phyloP scores from a whole-genome alignment of 1,140 invertebrate species.

The Drosophila teissieri region DNA sequence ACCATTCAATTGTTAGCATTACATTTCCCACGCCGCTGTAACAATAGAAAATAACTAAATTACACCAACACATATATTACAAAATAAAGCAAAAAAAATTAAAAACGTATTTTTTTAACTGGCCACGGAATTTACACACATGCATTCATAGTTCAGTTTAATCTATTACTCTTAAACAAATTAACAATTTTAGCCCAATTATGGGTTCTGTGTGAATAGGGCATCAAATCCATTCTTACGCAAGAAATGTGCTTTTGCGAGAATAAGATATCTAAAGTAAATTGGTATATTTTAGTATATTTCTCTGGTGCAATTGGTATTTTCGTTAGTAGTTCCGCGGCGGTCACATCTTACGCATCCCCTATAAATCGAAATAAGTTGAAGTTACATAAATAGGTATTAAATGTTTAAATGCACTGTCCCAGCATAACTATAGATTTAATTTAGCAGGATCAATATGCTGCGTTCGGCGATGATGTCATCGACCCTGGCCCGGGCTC shows the following conservation, averaged over 20 bases:
- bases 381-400: slow-evolving; percentile 44
- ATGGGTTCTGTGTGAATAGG: background rate
- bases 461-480: slow-evolving; percentile 32
- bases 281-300: background rate
- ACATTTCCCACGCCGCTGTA: slow-evolving; percentile 36
- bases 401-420: slow-evolving; percentile 27
- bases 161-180: no score
- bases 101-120: no score
- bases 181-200: no score
- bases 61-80: slow-evolving; percentile 27
- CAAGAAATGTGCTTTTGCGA: background rate
- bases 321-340: background rate
- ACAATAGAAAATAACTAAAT: slow-evolving; percentile 45
- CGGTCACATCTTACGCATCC: slow-evolving; percentile 16
- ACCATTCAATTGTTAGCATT: slow-evolving; percentile 32
- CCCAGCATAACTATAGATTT: background rate
- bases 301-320: background rate
- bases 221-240: background rate
- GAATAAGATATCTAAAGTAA: background rate
- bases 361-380: slow-evolving; percentile 16
- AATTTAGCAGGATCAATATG: slow-evolving; percentile 29
- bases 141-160: no score
- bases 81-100: slow-evolving; percentile 14
- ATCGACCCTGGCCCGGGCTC: slow-evolving; percentile 10
- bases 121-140: no score